Evolutionary conservation across 2,888 invertebrate species (phyloP), one percentile per base, ranked within the genome.

Genomic region (Antheraea yamamai): DNA sequence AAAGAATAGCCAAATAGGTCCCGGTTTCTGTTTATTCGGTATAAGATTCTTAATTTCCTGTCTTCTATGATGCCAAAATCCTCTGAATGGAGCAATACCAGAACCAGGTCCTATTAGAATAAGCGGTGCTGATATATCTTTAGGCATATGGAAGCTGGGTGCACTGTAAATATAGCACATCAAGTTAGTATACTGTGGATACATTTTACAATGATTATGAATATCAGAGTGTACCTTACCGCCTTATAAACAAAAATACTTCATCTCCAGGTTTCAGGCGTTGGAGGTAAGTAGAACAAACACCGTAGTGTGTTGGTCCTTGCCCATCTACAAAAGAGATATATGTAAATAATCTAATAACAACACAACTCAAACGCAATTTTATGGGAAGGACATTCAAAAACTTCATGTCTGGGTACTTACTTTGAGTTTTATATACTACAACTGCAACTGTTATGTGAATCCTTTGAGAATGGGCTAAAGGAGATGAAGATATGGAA

Each of bases 391-490:
- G 30, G 16, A 52, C 18, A 23, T n/a, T 23, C 18, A 55, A 55
- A 47, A 73, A 64, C 39, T 61, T n/a, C 23, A n/a, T 47, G 2
- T 85, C 88, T 89, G 91, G 97, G 98, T 96, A 85, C 88, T 89
- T 91, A 97, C 98, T 96, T 94, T 98, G 96, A 3, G 97, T 97
- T 86, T 96, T 96, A 89, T 98, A 99, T 73, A 96, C 96, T 23
- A 99, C 98, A 14, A 99, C 97, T 72, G 98, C 98, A 12, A 99
- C 98, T 0, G 99, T 99, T 72, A 98, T 92, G 87, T 99, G 98
- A 35, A 99, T 96, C 87, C 97, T 96, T 72, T 96, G 96, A 0
- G 95, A 95, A 85, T 97, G 96, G 20, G 96, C 96, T 7, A 96
- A 88, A 0, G 98, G 97, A 16, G 98, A 98, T 0, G 98, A 98